phyloP scores from a whole-genome alignment of 2,113 vertebrate species.

The Rhinogobius similis region DNA sequence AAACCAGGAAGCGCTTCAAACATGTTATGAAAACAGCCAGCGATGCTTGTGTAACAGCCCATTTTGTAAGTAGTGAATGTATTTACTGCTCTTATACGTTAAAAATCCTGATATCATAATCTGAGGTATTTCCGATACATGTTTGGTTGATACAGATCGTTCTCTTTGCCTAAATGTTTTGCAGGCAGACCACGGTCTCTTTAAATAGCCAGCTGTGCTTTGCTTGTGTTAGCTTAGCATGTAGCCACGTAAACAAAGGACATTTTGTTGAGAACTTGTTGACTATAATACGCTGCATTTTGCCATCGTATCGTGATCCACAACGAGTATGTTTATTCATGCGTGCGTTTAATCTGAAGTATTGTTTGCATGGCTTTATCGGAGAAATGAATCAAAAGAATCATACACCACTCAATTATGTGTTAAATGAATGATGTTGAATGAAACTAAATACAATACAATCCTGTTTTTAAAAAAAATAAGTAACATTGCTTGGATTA shows the following conservation, averaged over 20 bases:
- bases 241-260: conserved; percentile 68
- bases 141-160: fast-evolving
- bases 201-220: not conserved
- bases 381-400: no score
- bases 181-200: not conserved
- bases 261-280: not conserved
- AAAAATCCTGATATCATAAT: not conserved
- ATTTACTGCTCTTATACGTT: not conserved
- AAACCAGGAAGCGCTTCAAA: conserved; percentile 13
- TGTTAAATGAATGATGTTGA: not conserved
- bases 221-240: conserved; percentile 53
- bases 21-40: conserved; percentile 22
- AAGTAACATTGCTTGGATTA: not conserved
- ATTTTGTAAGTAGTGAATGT: conserved; percentile 52
- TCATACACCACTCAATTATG: not conserved
- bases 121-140: not conserved
- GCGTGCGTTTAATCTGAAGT: not conserved
- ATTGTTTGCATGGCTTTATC: no score
- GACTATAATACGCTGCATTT: not conserved
- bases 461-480: no score
- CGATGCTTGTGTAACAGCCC: conserved; percentile 56
- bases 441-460: no score
- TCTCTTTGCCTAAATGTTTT: not conserved
- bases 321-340: not conserved
- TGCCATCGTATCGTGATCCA: not conserved